Base-by-base conservation (phyloP, 2,888 invertebrate genomes). In the Lithophane ornitopus region DNA sequence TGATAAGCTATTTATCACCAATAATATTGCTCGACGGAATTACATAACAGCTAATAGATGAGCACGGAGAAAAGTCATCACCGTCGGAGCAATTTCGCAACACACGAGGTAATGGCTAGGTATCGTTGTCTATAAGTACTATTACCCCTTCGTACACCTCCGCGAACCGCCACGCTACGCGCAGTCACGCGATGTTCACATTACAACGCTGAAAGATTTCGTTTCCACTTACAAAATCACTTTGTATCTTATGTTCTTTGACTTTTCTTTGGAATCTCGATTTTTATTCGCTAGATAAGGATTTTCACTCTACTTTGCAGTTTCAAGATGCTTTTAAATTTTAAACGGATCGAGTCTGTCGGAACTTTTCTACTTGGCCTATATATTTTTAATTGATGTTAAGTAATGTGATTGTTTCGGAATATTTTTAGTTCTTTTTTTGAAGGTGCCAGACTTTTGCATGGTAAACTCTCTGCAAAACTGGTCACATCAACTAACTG, bases 171-270 rank as follows among this genome's bases (percentile, higher is more conserved):
- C 92, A 92, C 92, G 93, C 91, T 85, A 92, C 85, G 84, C 82
- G 74, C 69, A 88, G 93, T 93, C 95, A 96, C 95, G 95, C 95
- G 95, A 96, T 93, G 92, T 89, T 84, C 93, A 92, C 95, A 95
- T 95, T 95, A 95, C 92, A 93, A 82, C 88, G 91, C 88, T 90
- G 90, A 90, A 93, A 94, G 94, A 95, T 94, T 95, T 95, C 93
- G 93, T 93, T 94, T 93, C 95, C 93, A 95, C 95, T 95, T 93
- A 94, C 92, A 91, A 94, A 95, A 95, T 95, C 95, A 95, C 94
- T 95, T 95, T 94, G 94, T 94, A 93, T 94, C 93, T 91, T 89
- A 89, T 89, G 75, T 91, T 90, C 90, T 90, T 92, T 89, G 85
- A 79, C 85, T 91, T 91, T 85, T 85, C 85, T 89, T 88, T 85